A percentile compares a stretch with the other conserved stretches of the same genome.
Evolutionary conservation across 2,113 vertebrate genomes (phyloP).

Genomic region (Nycticorax nycticorax): DNA sequence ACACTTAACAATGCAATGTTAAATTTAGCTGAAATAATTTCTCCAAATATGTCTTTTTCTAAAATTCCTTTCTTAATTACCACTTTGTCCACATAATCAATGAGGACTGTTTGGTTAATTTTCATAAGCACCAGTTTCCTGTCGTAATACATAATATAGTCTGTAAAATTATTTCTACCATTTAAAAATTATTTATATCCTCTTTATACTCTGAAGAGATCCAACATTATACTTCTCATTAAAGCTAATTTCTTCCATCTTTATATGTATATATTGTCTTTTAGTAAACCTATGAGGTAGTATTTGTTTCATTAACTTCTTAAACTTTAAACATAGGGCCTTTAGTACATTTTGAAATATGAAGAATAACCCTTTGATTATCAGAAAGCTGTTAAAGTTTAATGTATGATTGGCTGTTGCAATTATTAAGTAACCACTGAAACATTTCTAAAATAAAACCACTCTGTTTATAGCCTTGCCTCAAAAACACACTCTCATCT

Average conservation of each 20-base stretch:
- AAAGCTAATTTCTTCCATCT: not conserved
- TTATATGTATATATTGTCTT: not conserved
- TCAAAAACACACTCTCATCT: not conserved
- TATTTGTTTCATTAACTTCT: not conserved
- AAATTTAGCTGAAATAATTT: constrained; percentile 5
- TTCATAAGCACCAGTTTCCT: not conserved
- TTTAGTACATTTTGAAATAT: not conserved
- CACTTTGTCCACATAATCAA: not conserved
- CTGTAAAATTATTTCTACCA: not conserved
- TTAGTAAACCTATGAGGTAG: not conserved
- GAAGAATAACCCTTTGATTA: not conserved
- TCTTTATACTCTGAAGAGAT: not conserved
- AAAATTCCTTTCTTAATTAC: not conserved
- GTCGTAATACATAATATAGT: not conserved
- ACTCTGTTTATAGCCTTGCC: not conserved
- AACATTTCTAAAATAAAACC: not conserved
- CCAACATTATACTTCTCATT: not conserved
- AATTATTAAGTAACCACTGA: not conserved
- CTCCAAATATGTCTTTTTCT: not conserved
- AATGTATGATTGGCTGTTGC: not conserved
- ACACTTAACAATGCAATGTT: not conserved
- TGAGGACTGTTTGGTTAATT: not conserved
- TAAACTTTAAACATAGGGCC: not conserved
- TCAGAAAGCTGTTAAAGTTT: not conserved
- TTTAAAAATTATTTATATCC: not conserved